These are phyloP conservation scores for Leptosomus discolor DNA, from an alignment of 2,113 vertebrate species.

Conservation along the genomic window DNA sequence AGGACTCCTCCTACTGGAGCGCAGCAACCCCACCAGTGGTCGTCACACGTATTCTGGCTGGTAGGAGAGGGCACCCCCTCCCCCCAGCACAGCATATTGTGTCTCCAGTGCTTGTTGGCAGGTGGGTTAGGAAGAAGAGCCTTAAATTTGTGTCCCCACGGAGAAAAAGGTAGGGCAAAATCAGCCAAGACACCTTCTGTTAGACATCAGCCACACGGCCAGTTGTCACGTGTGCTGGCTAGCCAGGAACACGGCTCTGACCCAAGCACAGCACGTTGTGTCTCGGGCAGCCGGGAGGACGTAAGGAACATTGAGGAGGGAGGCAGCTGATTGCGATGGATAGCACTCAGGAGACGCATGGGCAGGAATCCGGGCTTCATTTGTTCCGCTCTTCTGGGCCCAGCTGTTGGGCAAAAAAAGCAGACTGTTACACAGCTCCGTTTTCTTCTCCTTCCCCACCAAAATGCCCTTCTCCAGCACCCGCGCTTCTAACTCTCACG, in stretches of 20 bases:
- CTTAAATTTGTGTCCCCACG: neutral
- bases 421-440: neutral
- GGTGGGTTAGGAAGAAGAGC: neutral
- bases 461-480: neutral
- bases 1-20: neutral
- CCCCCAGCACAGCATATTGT: neutral
- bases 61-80: neutral
- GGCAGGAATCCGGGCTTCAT: neutral
- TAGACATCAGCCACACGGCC: neutral
- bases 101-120: neutral
- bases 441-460: neutral
- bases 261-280: neutral
- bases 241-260: neutral
- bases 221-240: neutral
- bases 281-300: neutral
- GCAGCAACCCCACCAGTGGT: neutral
- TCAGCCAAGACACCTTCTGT: neutral
- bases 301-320: neutral
- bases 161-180: neutral
- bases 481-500: accelerated
- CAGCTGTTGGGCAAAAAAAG: neutral
- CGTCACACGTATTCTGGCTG: neutral
- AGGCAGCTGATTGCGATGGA: neutral
- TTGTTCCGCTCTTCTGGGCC: neutral
- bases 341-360: neutral